Evolutionary conservation across 2,888 invertebrate species (phyloP), one percentile per base, ranked within the genome.

Genomic region (Dryomyza anilis): DNA sequence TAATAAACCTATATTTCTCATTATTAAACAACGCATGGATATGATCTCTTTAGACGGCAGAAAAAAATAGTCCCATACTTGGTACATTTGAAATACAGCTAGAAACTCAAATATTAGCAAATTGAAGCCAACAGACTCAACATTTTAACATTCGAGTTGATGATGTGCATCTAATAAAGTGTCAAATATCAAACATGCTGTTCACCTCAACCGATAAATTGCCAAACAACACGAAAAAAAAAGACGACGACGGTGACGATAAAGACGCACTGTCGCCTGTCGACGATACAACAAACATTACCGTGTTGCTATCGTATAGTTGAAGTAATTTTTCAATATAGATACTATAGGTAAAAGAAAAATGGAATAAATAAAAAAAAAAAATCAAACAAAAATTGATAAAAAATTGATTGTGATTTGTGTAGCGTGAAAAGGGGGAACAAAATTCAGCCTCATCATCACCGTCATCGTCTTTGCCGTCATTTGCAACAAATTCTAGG

Each of bases 91-190:
- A n/a, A n/a, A n/a, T n/a, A n/a, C n/a, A n/a, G n/a, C n/a, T n/a
- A n/a, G n/a, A n/a, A n/a, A n/a, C n/a, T n/a, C n/a, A n/a, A n/a
- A n/a, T n/a, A n/a, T n/a, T n/a, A n/a, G n/a, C n/a, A n/a, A n/a
- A n/a, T n/a, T n/a, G n/a, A n/a, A n/a, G n/a, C n/a, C n/a, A n/a
- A n/a, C n/a, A n/a, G n/a, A n/a, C n/a, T n/a, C n/a, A n/a, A n/a
- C n/a, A n/a, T n/a, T n/a, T n/a, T n/a, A n/a, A n/a, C n/a, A 66
- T 66, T 60, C 74, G 76, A 77, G 73, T 76, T 78, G 74, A 77
- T 78, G 77, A 78, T 77, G 77, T 78, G 76, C 73, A 76, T 76
- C 73, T 74, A 76, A 76, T 77, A 76, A 73, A 76, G 76, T 77
- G 78, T 76, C 77, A 78, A 75, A 78, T 70, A 70, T 69, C 68